A percentile compares a stretch with the other conserved stretches of the same genome.
Evolutionary conservation across 1,140 invertebrate genomes (phyloP).

Genomic region (Apolygus lucorum): DNA sequence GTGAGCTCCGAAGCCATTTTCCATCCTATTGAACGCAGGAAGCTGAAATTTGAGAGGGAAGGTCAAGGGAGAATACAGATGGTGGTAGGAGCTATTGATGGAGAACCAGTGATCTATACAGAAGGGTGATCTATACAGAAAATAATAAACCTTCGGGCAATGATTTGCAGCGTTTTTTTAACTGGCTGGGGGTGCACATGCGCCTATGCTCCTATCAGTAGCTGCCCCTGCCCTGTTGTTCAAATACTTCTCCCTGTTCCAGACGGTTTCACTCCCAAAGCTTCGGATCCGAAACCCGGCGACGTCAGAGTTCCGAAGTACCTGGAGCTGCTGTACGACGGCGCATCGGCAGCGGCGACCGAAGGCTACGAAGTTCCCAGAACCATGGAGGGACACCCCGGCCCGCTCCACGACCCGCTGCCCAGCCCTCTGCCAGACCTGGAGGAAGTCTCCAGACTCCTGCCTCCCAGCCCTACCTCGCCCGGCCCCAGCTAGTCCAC

Average conservation of each 20-base stretch:
- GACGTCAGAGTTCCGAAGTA: conserved; percentile 40
- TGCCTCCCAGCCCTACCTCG: conserved; percentile 9
- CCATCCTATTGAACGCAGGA: too few relatives aligned
- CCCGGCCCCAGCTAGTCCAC: conserved; percentile 7
- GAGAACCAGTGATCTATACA: too few relatives aligned
- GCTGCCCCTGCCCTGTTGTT: neutral
- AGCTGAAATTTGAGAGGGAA: too few relatives aligned
- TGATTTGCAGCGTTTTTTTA: too few relatives aligned
- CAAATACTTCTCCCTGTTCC: conserved; percentile 26
- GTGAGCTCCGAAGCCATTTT: too few relatives aligned
- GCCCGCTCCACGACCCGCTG: neutral
- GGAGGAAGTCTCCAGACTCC: neutral
- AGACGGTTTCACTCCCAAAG: conserved; percentile 25
- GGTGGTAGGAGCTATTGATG: too few relatives aligned
- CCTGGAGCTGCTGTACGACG: conserved; percentile 42
- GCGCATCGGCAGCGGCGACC: conserved; percentile 32
- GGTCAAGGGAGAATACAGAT: too few relatives aligned
- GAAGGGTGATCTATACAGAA: too few relatives aligned
- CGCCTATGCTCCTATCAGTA: too few relatives aligned
- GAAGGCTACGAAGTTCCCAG: conserved; percentile 42
- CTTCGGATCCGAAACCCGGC: conserved; percentile 15
- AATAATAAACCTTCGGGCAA: too few relatives aligned
- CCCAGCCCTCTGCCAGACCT: neutral
- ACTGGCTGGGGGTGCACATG: too few relatives aligned
- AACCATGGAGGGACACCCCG: conserved; percentile 10